Percentiles rank a stretch among this genome's conserved stretches.
Evolutionary conservation across 2,888 invertebrate genomes (phyloP).

Genomic region (Polia nebulosa): DNA sequence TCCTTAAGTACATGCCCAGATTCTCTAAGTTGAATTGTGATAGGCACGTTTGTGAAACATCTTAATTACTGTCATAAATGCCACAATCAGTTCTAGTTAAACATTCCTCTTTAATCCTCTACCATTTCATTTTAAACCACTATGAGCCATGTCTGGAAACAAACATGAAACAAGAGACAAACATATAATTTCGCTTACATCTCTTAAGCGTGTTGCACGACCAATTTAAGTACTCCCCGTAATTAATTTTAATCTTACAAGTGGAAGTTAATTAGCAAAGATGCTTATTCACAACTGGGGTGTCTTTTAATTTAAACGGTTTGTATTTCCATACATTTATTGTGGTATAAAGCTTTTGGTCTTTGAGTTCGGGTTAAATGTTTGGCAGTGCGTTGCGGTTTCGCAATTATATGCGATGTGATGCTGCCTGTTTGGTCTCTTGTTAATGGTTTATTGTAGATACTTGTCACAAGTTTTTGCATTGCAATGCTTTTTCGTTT

Average conservation of each 20-base stretch:
- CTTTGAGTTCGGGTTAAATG: not conserved
- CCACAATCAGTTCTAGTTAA: conserved; percentile 11
- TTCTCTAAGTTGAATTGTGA: not conserved
- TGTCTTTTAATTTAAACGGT: conserved; percentile 48
- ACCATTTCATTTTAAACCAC: conserved; percentile 21
- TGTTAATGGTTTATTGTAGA: not conserved
- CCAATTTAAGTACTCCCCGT: conserved; percentile 69
- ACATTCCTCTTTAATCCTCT: not conserved
- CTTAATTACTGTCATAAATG: not conserved
- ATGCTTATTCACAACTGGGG: conserved; percentile 47
- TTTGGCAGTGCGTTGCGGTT: conserved; percentile 16
- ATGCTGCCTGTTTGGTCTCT: not conserved
- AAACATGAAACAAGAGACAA: conserved; percentile 43
- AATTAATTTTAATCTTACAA: conserved; percentile 73
- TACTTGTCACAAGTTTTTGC: too few species aligned
- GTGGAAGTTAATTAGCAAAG: conserved; percentile 72
- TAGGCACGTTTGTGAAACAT: conserved; percentile 1
- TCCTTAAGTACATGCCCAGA: not conserved
- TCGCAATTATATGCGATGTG: not conserved
- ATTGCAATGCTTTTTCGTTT: not conserved
- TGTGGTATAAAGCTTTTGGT: conserved; percentile 15
- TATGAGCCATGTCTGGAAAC: conserved; percentile 18
- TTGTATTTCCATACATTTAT: conserved; percentile 25
- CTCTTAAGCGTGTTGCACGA: conserved; percentile 65
- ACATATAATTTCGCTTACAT: conserved; percentile 58